Evolutionary conservation across 2,888 invertebrate species (phyloP).

Genomic region (Orthosia gothica): DNA sequence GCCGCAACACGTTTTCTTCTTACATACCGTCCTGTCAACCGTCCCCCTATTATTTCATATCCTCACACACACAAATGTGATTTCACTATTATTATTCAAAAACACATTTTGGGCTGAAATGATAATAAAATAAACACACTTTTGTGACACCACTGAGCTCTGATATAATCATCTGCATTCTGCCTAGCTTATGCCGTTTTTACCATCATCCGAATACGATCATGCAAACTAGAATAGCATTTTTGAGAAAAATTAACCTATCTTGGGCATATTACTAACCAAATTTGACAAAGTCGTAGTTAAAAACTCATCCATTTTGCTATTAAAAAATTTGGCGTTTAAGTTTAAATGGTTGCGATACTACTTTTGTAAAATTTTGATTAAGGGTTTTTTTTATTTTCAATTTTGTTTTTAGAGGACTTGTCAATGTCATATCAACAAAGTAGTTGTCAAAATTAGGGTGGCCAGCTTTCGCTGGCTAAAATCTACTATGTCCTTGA

Average conservation of each 20-base stretch:
- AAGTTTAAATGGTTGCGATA: neutral
- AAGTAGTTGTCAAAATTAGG: neutral
- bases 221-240: too few relatives aligned
- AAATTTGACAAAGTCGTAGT: constrained; percentile 38
- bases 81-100: too few relatives aligned
- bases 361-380: neutral
- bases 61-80: too few relatives aligned
- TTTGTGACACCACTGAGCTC: too few relatives aligned
- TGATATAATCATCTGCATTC: too few relatives aligned
- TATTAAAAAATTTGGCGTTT: neutral
- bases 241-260: too few relatives aligned
- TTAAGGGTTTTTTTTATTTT: neutral
- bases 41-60: too few relatives aligned
- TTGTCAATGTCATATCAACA: constrained; percentile 8
- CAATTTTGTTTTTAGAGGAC: neutral
- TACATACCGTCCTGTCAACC: too few relatives aligned
- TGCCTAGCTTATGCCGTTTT: neutral
- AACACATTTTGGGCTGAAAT: too few relatives aligned
- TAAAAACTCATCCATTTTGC: constrained; percentile 58
- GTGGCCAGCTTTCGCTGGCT: neutral
- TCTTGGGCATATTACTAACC: constrained; percentile 50
- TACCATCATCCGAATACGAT: too few relatives aligned
- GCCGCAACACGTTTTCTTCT: too few relatives aligned
- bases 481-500: neutral
- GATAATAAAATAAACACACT: too few relatives aligned